Evolutionary conservation across 2,797 vertebrate species (phyloP), one percentile per base, ranked within the genome.

Genomic region (Cynopterus sphinx): DNA sequence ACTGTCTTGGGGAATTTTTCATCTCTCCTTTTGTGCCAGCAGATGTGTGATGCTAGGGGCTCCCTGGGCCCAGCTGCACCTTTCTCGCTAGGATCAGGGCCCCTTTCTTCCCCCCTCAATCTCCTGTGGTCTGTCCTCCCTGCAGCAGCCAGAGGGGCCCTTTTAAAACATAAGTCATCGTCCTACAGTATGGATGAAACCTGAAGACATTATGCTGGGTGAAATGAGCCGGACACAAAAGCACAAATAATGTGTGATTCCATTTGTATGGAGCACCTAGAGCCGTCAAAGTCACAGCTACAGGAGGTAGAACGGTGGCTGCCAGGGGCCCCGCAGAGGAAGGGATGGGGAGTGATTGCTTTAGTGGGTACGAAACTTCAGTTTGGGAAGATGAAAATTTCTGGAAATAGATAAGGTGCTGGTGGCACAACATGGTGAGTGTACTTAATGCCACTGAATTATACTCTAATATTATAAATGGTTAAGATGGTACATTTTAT

Each of bases 211-310:
- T 26, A 15, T n/a, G 71, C 67, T 77, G 21, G 63, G 39, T 57
- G 77, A 59, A 77, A 36, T 41, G 46, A 87, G 28, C 31, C 46
- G 51, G 70, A 33, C 36, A 49, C 39, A 15, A 61, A 61, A 73
- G 46, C 26, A 41, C 55, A 2, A 10, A 26, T 2, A 8, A 26
- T 55, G 19, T 5, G 1, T 13, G 31, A 26, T 17, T 77, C 68
- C 9, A 21, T 22, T 73, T 67, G 2, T 2, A 3, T 8, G 12
- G 21, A 16, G 15, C 1, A 4, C 24, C 61, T 1, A 12, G 11
- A 74, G 65, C 67, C 51, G 17, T n/a, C 82, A 51, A 0, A 53
- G 15, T 61, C 43, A 5, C 10, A 51, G 79, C 41, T 11, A 51
- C 71, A 55, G 4, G 73, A 78, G 65, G 36, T 9, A 22, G 78